Conservation (phyloP, 2,888 invertebrate species). For the Oligia latruncula region DNA sequence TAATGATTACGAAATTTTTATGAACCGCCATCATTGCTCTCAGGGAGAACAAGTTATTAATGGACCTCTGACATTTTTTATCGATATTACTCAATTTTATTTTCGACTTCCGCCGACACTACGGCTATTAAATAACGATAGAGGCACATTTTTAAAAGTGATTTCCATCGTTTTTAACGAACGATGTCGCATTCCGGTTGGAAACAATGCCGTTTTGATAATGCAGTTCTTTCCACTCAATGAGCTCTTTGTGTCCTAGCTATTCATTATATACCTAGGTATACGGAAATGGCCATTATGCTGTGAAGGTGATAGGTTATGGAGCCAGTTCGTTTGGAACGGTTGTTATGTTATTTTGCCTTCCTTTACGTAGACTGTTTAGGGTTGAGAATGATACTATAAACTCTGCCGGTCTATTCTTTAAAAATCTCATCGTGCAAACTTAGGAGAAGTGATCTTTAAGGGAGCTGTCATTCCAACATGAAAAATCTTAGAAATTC, state of each 20-base stretch:
- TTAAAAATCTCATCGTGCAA: background rate
- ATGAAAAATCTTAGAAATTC: background rate
- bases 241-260: slow-evolving; percentile 50
- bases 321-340: slow-evolving; percentile 15
- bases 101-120: slow-evolving; percentile 38
- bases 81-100: slow-evolving; percentile 25
- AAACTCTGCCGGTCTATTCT: background rate
- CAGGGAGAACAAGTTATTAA: slow-evolving; percentile 35
- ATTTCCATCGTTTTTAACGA: slow-evolving; percentile 22
- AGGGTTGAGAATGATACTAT: no score
- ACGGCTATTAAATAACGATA: slow-evolving; percentile 1
- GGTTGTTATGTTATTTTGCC: slow-evolving; percentile 4
- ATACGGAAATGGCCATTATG: slow-evolving; percentile 46
- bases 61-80: slow-evolving; percentile 26
- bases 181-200: slow-evolving; percentile 1
- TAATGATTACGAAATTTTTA: background rate
- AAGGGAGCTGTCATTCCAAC: background rate
- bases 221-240: slow-evolving; percentile 50
- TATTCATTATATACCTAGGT: slow-evolving; percentile 40
- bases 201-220: slow-evolving; percentile 51
- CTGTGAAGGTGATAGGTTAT: slow-evolving; percentile 41
- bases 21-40: background rate
- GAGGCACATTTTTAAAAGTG: background rate
- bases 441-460: background rate
- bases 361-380: background rate